Conservation (phyloP, 2,888 invertebrate genomes). For the Dysmachus trigonus region DNA sequence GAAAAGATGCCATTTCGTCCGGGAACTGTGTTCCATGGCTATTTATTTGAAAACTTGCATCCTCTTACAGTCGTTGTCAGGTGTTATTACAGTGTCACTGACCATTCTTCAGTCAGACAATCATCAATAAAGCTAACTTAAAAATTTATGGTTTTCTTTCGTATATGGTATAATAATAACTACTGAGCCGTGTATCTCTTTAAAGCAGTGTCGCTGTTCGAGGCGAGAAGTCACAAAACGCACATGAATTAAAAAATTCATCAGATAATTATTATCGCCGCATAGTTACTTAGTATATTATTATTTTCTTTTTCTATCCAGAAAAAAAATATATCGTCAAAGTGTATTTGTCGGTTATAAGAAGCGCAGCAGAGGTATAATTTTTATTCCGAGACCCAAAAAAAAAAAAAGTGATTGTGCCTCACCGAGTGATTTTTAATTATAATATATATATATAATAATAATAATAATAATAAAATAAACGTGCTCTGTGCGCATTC, state of each 20-base stretch:
- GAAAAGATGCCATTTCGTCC: constrained; percentile 25
- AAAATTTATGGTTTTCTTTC: not conserved
- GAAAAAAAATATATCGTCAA: not conserved
- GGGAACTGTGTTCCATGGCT: constrained; percentile 12
- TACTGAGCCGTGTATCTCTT: not conserved
- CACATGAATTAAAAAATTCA: not conserved
- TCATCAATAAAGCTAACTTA: not conserved
- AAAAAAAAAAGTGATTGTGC: not conserved
- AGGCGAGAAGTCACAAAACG: not conserved
- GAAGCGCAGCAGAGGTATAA: not conserved
- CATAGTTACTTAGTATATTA: not conserved
- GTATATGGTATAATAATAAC: no score
- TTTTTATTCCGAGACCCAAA: not conserved
- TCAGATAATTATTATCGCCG: not conserved
- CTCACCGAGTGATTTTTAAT: not conserved
- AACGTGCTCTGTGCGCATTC: not conserved
- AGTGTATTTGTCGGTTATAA: not conserved
- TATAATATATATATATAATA: not conserved
- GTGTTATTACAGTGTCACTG: not conserved
- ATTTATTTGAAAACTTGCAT: not conserved
- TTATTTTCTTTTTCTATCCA: not conserved
- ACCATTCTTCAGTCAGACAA: not conserved
- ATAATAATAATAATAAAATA: not conserved
- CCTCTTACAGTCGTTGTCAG: not conserved
- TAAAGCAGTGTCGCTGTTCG: not conserved